Conservation (phyloP, 2,888 invertebrate genomes). For the Onthophagus sagittarius region DNA sequence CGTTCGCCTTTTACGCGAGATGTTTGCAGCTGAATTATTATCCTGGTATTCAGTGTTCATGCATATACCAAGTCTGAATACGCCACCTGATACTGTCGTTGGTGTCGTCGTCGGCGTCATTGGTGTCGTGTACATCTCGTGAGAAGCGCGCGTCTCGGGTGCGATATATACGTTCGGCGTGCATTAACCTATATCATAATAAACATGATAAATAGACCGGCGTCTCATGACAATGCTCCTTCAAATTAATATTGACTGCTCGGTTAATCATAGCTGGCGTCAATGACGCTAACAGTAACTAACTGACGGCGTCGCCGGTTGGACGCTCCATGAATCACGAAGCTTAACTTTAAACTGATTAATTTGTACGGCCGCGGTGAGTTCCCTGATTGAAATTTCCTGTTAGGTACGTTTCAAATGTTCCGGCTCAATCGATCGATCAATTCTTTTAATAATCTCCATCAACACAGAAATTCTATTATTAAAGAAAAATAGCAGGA, state of each 20-base stretch:
- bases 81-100: not conserved
- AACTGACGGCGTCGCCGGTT: slow-evolving; percentile 28
- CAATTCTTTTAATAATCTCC: not conserved
- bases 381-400: slow-evolving; percentile 20
- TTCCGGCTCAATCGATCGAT: too few species aligned
- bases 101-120: not conserved
- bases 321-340: slow-evolving; percentile 29
- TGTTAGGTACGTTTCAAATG: slow-evolving; percentile 21
- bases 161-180: not conserved
- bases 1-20: not conserved
- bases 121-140: not conserved
- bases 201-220: slow-evolving; percentile 33
- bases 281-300: slow-evolving; percentile 26
- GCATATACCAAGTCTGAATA: not conserved
- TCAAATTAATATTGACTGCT: slow-evolving; percentile 34
- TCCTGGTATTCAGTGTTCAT: not conserved
- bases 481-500: too few species aligned
- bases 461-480: too few species aligned
- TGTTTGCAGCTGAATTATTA: not conserved
- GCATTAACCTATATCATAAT: slow-evolving; percentile 26
- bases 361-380: slow-evolving; percentile 20
- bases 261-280: slow-evolving; percentile 30
- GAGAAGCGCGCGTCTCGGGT: not conserved
- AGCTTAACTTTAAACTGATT: slow-evolving; percentile 27
- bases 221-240: slow-evolving; percentile 30